Evolutionary conservation across 2,888 invertebrate genomes (phyloP), one percentile per base, ranked within the genome.

Genomic region (Gryllus longicercus): DNA sequence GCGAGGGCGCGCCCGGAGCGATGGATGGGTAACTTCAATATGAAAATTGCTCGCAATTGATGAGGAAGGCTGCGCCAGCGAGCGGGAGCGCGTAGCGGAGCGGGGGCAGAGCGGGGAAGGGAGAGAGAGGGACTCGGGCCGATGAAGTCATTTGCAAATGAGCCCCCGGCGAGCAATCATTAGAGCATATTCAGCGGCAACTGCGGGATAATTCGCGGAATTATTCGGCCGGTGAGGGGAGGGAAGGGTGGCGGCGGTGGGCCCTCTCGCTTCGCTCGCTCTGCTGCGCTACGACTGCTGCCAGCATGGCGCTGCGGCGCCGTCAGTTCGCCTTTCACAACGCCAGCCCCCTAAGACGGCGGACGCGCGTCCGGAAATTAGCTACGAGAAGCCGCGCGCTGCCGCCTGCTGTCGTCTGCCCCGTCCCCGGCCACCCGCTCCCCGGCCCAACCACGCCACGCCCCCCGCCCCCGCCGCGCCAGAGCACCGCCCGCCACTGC

Each of bases 181-280:
- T 81, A 82, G 86, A 86, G 86, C 86, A 87, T 87, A 87, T 87
- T 87, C 87, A 86, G 85, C 83, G 85, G 86, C 80, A 80, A 82
- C 38, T 23, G 79, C 75, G 77, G 86, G 86, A 87, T 86, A 86
- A 87, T 87, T 87, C 85, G 85, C 83, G 85, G 85, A 86, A 86
- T 86, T 86, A 86, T 86, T 86, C 86, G 85, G 83, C 83, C 83
- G 81, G 75, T 80, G n/a, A n/a, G n/a, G n/a, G n/a, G 82, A 38
- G 38, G 63, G 14, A 63, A 63, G 63, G 63, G 63, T 11, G n/a
- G 63, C 2, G 63, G 63, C 18, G 16, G 76, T 63, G 74, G 2
- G 51, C 51, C 51, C 14, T 12, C 12, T 16, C 8, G 5, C 63
- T 63, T 2, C 63, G 63, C 4, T 63, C 8, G 63, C 16, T 63